Conservation (phyloP, 2,888 invertebrate genomes). For the Hemistola chrysoprasaria region DNA sequence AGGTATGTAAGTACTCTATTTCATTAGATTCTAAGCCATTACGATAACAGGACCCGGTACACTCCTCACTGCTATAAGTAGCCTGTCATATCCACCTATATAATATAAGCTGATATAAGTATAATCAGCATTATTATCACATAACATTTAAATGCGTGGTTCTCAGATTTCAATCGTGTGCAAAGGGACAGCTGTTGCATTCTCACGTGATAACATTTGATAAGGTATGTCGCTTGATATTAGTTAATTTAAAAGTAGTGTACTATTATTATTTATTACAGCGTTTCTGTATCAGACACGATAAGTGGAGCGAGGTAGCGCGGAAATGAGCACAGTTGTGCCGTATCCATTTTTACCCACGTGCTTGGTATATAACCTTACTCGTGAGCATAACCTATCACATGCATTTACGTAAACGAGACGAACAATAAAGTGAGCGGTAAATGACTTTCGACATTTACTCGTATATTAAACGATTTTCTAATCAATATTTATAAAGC, state of each 20-base stretch:
- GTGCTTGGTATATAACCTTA: conserved; percentile 21
- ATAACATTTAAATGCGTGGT: neutral
- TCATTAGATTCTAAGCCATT: too few species aligned
- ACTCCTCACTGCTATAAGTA: too few species aligned
- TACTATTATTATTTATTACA: too few species aligned
- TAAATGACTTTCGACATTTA: conserved; percentile 8
- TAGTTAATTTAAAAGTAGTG: conserved; percentile 36
- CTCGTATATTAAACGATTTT: conserved; percentile 4
- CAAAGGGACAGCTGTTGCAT: conserved; percentile 1
- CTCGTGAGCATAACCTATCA: conserved; percentile 28
- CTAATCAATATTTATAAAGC: conserved; percentile 14
- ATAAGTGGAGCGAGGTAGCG: conserved; percentile 7
- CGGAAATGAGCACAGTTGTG: conserved; percentile 14
- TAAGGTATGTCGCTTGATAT: conserved; percentile 35
- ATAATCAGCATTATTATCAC: too few species aligned
- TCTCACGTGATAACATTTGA: conserved; percentile 4
- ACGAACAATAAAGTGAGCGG: conserved; percentile 4
- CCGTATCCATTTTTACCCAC: conserved; percentile 6
- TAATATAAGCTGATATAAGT: too few species aligned
- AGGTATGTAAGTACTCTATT: too few species aligned
- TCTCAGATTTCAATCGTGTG: conserved; percentile 1
- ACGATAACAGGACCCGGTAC: too few species aligned
- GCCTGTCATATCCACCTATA: too few species aligned
- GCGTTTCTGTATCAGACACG: conserved; percentile 4
- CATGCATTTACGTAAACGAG: conserved; percentile 2